Percentiles rank a stretch among this genome's conserved stretches.
Evolutionary conservation across 2,888 invertebrate genomes (phyloP).

Genomic region (Diarsia brunnea): DNA sequence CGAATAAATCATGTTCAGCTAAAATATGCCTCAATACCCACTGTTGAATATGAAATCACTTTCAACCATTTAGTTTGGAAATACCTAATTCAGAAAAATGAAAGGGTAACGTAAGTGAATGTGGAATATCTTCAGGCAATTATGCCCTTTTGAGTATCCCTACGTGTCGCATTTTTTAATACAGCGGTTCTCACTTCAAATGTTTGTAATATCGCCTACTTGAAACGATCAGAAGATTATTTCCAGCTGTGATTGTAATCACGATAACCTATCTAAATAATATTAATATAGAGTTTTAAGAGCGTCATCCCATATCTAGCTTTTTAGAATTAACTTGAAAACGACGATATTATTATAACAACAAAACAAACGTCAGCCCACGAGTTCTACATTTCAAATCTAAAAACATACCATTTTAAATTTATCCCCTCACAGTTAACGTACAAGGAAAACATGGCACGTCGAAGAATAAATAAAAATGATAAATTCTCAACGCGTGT

Average conservation of each 20-base stretch:
- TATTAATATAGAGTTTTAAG: too few species aligned
- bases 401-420: slow-evolving; percentile 46
- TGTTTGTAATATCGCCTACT: slow-evolving; percentile 9
- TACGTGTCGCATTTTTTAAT: slow-evolving; percentile 33
- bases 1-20: slow-evolving; percentile 87
- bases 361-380: slow-evolving; percentile 1
- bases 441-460: slow-evolving; percentile 57
- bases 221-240: slow-evolving; percentile 1
- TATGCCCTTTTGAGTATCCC: slow-evolving; percentile 16
- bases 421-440: slow-evolving; percentile 39
- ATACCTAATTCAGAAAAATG: slow-evolving; percentile 67
- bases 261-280: too few species aligned
- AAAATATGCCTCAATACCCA: slow-evolving; percentile 88
- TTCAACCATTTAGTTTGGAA: slow-evolving; percentile 76
- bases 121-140: slow-evolving; percentile 30
- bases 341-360: not conserved
- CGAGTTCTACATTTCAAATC: not conserved
- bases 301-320: not conserved
- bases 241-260: too few species aligned
- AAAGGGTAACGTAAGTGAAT: slow-evolving; percentile 51
- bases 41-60: slow-evolving; percentile 86
- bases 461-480: slow-evolving; percentile 65
- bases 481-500: slow-evolving; percentile 64
- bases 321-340: not conserved
- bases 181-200: slow-evolving; percentile 11